Conservation (phyloP, 2,888 invertebrate species). For the Limnephilus lunatus region DNA sequence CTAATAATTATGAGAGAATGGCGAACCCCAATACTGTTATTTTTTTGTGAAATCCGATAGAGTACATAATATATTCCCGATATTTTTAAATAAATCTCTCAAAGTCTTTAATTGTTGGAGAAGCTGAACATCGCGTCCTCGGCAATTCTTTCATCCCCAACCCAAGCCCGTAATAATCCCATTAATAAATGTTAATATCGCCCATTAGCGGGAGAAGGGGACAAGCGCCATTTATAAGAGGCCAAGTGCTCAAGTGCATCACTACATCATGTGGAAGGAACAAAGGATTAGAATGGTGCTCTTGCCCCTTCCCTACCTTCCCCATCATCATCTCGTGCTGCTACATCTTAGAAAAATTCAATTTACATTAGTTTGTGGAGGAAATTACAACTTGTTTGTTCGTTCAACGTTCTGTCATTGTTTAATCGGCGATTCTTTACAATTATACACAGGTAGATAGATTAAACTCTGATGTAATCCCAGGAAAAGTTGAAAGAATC, state of each 20-base stretch:
- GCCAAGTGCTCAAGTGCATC: constrained; percentile 43
- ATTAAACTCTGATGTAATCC: no score
- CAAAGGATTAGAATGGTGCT: constrained; percentile 31
- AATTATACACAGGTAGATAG: background rate
- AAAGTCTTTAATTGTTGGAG: background rate
- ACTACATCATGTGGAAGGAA: constrained; percentile 39
- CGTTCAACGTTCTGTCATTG: background rate
- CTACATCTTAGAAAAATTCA: background rate
- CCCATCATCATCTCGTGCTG: background rate
- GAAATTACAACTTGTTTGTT: background rate
- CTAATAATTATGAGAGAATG: no score
- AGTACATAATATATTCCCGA: no score
- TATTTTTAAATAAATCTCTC: no score
- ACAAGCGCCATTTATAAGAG: constrained; percentile 30
- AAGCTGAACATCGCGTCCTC: background rate
- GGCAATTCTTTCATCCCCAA: background rate
- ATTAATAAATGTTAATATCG: constrained; percentile 59
- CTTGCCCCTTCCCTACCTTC: background rate
- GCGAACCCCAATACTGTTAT: no score
- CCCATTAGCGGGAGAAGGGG: constrained; percentile 31
- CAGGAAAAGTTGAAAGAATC: no score
- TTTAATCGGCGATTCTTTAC: background rate
- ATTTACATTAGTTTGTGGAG: background rate
- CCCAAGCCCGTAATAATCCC: constrained; percentile 44
- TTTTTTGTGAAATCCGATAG: no score